These are phyloP conservation scores for Perognathus longimembris DNA, from an alignment of 2,113 vertebrate genomes.

Conservation along the genomic window DNA sequence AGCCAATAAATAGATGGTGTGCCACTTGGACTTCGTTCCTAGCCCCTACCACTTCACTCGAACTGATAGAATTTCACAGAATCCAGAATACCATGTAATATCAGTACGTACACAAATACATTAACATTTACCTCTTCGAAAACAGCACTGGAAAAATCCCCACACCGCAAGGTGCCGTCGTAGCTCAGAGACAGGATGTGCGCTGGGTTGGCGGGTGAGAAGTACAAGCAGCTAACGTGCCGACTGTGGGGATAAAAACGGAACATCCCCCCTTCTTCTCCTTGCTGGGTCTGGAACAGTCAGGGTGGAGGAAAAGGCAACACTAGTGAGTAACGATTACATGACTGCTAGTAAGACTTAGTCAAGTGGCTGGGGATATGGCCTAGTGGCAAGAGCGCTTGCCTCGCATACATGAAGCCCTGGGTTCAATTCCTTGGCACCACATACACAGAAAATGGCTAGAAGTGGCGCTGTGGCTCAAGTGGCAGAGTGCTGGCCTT, in stretches of 20 bases:
- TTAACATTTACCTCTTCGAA: conserved; percentile 91
- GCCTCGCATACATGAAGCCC: no score
- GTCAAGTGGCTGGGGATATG: no score
- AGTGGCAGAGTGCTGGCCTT: no score
- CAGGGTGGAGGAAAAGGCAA: not conserved
- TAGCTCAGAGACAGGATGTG: conserved; percentile 92
- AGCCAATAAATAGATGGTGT: not conserved
- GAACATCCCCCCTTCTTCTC: conserved; percentile 84
- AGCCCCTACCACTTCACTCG: not conserved
- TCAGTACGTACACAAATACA: not conserved
- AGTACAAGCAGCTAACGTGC: conserved; percentile 88
- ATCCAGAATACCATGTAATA: not conserved
- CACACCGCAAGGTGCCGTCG: conserved; percentile 90
- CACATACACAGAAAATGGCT: no score
- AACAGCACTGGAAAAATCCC: conserved; percentile 88
- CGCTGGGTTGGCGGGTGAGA: conserved; percentile 87
- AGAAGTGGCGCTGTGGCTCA: no score
- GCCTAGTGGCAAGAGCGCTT: no score
- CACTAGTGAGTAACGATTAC: conserved; percentile 32
- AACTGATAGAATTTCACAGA: not conserved
- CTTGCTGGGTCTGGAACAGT: conserved; percentile 83
- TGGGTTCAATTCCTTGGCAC: no score
- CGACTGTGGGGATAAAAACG: conserved; percentile 88
- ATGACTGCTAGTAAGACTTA: not conserved
- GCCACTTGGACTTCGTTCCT: not conserved